phyloP scores from a whole-genome alignment of 1,140 invertebrate species.

The Lethrus apterus region DNA sequence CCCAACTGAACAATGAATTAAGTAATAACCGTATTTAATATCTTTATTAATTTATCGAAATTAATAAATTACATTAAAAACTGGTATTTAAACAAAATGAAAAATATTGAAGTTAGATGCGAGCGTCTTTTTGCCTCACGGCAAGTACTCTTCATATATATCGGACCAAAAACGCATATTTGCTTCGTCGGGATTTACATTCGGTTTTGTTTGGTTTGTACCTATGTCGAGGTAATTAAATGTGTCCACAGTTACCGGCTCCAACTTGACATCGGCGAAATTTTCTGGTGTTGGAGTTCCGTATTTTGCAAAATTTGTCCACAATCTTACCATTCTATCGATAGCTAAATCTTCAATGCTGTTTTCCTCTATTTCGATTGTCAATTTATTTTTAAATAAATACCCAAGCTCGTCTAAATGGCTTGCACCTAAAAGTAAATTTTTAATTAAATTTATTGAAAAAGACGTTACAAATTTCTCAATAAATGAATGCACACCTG shows the following conservation, averaged over 20 bases:
- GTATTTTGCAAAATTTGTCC: constrained; percentile 45
- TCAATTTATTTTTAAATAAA: constrained; percentile 46
- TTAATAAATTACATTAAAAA: too few species aligned
- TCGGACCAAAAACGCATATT: neutral
- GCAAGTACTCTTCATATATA: constrained; percentile 1
- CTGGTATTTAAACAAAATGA: too few species aligned
- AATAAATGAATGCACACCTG: constrained; percentile 1
- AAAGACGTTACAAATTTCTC: neutral
- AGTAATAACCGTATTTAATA: too few species aligned
- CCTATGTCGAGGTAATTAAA: constrained; percentile 3
- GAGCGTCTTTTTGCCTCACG: too few species aligned
- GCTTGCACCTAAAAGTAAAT: constrained; percentile 43
- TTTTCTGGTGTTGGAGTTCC: constrained; percentile 35
- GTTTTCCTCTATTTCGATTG: constrained; percentile 36
- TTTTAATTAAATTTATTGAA: neutral
- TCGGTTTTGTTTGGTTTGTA: constrained; percentile 35
- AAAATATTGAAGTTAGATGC: too few species aligned
- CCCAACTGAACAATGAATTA: too few species aligned
- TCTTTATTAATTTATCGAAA: too few species aligned
- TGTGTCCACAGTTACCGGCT: neutral
- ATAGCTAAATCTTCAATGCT: constrained; percentile 25
- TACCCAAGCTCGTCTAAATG: constrained; percentile 58
- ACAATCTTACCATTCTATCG: constrained; percentile 35
- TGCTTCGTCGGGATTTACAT: neutral
- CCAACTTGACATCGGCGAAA: constrained; percentile 1